Evolutionary conservation across 2,113 vertebrate genomes (phyloP).

Genomic region (Sciurus niger): DNA sequence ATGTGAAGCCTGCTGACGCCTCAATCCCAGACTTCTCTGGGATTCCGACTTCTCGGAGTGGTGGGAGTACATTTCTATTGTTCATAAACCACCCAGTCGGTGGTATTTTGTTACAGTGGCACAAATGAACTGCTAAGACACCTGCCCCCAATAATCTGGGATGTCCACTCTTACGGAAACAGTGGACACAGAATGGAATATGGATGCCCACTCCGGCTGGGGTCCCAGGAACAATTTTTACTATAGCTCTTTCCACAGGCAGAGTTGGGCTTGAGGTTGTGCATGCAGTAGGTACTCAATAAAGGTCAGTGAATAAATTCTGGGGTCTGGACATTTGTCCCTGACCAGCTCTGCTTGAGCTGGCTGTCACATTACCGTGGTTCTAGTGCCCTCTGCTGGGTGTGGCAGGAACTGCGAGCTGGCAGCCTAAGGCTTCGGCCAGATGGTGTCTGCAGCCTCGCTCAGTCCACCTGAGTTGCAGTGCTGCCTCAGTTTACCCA

Average conservation of each 20-base stretch:
- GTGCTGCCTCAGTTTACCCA: constrained; percentile 2
- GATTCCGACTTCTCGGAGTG: neutral
- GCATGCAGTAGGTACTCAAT: neutral
- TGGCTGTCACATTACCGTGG: neutral
- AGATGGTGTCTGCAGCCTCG: neutral
- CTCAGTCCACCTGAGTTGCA: neutral
- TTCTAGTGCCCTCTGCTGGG: constrained; percentile 77
- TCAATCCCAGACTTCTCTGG: neutral
- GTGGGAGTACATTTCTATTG: neutral
- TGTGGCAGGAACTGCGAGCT: fast-evolving
- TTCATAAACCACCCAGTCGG: neutral
- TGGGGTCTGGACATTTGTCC: fast-evolving
- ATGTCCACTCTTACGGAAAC: neutral
- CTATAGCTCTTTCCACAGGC: neutral
- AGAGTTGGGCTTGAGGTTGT: neutral
- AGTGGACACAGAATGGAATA: fast-evolving
- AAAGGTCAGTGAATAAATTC: fast-evolving
- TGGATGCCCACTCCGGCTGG: neutral
- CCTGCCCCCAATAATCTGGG: neutral
- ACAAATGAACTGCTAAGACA: no score
- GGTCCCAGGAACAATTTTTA: neutral
- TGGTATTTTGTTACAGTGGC: neutral
- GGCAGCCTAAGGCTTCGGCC: neutral
- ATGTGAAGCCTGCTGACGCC: neutral
- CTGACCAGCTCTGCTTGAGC: fast-evolving